These are phyloP conservation scores for Cariama cristata DNA, from an alignment of 2,113 vertebrate genomes.

Conservation along the genomic window DNA sequence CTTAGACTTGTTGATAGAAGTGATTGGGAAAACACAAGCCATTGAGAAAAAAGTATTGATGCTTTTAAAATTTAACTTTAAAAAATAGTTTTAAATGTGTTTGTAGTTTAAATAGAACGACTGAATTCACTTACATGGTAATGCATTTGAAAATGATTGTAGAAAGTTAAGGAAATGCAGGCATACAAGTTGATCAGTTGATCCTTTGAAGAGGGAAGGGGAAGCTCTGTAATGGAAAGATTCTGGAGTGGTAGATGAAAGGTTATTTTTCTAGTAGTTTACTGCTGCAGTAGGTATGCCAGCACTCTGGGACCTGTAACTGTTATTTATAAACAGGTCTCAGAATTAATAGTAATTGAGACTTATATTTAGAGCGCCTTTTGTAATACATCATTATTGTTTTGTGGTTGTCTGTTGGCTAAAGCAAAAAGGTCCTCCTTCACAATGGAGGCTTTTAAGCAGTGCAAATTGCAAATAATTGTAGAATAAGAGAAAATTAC, in stretches of 20 bases:
- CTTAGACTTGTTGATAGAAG: neutral
- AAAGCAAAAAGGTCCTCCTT: neutral
- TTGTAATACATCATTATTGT: neutral
- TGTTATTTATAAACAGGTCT: neutral
- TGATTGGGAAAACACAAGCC: neutral
- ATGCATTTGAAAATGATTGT: accelerated
- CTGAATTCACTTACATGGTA: neutral
- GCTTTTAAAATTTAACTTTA: neutral
- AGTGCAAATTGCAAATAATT: constrained; percentile 18
- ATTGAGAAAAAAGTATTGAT: neutral
- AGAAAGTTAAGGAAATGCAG: neutral
- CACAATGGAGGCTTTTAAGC: neutral
- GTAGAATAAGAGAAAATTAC: constrained; percentile 15
- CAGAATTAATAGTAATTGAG: neutral
- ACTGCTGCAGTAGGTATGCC: neutral
- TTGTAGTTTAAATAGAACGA: neutral
- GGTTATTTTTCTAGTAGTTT: neutral
- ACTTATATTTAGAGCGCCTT: neutral
- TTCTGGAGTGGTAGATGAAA: neutral
- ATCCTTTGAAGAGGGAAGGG: neutral
- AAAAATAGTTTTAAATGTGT: neutral
- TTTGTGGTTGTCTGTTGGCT: constrained; percentile 24
- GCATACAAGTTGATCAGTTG: neutral
- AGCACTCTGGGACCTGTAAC: neutral
- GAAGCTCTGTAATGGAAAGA: neutral